A percentile compares a stretch with the other conserved stretches of the same genome.
Conservation (phyloP, 1,140 invertebrate species). For the Lycorma delicatula region DNA sequence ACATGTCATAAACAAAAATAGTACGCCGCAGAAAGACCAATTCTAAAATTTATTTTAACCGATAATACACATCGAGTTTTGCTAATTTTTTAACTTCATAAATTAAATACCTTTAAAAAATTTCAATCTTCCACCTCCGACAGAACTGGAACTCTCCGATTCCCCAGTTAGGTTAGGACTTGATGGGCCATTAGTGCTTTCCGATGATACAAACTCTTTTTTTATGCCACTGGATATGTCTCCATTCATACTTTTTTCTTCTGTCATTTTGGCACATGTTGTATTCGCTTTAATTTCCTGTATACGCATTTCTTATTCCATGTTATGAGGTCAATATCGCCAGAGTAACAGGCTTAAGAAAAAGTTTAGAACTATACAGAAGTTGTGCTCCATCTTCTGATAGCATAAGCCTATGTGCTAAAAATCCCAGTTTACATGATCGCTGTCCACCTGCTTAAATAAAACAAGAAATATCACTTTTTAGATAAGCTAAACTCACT, state of each 20-base stretch:
- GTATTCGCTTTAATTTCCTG: constrained; percentile 27
- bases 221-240: constrained; percentile 29
- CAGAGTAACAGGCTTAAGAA: not conserved
- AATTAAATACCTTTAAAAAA: constrained; percentile 45
- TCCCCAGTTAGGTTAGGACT: constrained; percentile 19
- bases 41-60: no score
- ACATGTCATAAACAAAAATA: no score
- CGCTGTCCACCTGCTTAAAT: not conserved
- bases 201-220: constrained; percentile 16
- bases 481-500: no score
- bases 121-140: constrained; percentile 43
- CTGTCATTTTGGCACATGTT: constrained; percentile 34
- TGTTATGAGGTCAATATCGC: constrained; percentile 1
- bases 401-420: constrained; percentile 1
- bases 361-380: not conserved
- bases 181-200: constrained; percentile 13
- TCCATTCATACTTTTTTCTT: constrained; percentile 34
- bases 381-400: constrained; percentile 11
- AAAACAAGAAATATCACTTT: no score
- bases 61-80: no score
- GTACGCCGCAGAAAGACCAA: no score
- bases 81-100: no score
- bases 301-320: constrained; percentile 28
- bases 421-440: not conserved
- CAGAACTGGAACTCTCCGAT: constrained; percentile 19